Base-by-base conservation (phyloP, 2,888 invertebrate genomes). In the Microctonus hyperodae region DNA sequence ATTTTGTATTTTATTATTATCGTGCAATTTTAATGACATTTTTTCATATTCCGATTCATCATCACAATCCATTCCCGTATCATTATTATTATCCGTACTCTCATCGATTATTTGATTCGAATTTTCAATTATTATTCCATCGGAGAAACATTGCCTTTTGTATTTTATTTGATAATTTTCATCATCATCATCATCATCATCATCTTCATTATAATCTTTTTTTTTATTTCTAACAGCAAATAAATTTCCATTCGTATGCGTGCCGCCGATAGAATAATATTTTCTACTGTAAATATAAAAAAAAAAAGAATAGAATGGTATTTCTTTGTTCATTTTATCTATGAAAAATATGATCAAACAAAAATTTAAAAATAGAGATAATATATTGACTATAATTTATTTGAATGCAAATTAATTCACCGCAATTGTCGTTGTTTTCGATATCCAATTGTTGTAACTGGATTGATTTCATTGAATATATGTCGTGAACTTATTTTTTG, bases 401-500 rank as follows among this genome's bases (percentile, higher is more conserved):
- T 64, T 35, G 20, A 28, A 40, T 16, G 13, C 16, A 55, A 60
- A 53, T 51, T 28, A 64, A 61, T 51, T 70, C 59, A 64, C 67
- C 66, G 55, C 48, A 50, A 6, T 59, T 53, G 23, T 11, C 50
- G 55, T 11, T 51, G 35, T 44, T 68, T 69, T 61, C 70, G 65
- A 59, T 73, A 76, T 62, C 61, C 68, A 16, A 78, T 76, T 31
- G 20, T 64, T 20, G 68, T 48, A 1, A 65, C 63, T 25, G 80
- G 72, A 4, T 7, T 83, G 55, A 88, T 84, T 1, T 85, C 81
- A 20, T 84, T 82, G 67, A 88, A 88, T 71, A 85, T 83, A 78
- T 88, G 88, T 51, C 83, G 84, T 0, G 87, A 85, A 70, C 85
- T 85, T 64, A 86, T 85, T 83, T 88, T 87, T 58, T 86, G 70